A percentile compares a stretch with the other conserved stretches of the same genome.
phyloP scores from a whole-genome alignment of 1,140 invertebrate species.

The Aphaenogaster ashmeadi region DNA sequence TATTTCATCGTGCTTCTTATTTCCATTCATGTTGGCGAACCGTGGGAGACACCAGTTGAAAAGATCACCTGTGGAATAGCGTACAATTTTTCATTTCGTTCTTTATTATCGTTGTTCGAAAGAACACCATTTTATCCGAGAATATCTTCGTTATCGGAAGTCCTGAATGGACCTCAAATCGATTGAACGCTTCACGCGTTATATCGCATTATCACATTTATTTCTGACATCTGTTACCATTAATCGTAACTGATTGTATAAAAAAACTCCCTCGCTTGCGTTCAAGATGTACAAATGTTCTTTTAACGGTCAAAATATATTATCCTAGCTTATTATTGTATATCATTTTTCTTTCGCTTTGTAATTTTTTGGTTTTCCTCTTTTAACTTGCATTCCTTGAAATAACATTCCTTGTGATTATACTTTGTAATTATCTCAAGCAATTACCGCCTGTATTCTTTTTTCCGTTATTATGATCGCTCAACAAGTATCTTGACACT shows the following conservation, averaged over 20 bases:
- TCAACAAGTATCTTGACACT: background rate
- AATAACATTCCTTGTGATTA: background rate
- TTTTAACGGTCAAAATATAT: background rate
- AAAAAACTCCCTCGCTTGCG: background rate
- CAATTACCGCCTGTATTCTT: background rate
- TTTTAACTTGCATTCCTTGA: no score
- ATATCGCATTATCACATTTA: background rate
- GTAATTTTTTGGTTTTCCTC: background rate
- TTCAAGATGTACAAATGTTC: background rate
- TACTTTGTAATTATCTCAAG: background rate
- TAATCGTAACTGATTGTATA: background rate
- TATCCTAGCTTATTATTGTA: background rate
- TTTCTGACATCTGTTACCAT: background rate
- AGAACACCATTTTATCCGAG: background rate
- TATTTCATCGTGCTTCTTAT: constrained; percentile 50
- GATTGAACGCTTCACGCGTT: background rate
- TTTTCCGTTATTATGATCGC: background rate
- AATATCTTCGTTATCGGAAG: background rate
- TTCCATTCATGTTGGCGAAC: constrained; percentile 25
- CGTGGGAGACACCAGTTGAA: background rate
- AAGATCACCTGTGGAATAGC: constrained; percentile 3
- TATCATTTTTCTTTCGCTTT: background rate
- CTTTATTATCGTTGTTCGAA: background rate
- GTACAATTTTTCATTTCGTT: background rate
- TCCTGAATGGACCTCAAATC: background rate